Evolutionary conservation across 1,140 invertebrate species (phyloP).

Genomic region (Lasaia peninsularis): DNA sequence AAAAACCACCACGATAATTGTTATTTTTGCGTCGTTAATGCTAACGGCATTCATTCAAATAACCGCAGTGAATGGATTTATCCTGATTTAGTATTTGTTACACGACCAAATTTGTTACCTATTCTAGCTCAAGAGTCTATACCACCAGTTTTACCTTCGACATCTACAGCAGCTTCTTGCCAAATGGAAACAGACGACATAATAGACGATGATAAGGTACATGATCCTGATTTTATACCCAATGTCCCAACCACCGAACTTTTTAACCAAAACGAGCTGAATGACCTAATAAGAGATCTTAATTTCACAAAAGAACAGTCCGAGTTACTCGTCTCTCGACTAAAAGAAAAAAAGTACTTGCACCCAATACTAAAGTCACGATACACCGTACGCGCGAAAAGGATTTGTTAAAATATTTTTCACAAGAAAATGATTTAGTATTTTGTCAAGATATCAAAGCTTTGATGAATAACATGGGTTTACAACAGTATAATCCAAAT

Average conservation of each 20-base stretch:
- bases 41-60: background rate
- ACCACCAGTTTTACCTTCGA: no score
- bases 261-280: background rate
- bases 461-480: conserved; percentile 24
- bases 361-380: conserved; percentile 25
- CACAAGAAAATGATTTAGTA: conserved; percentile 26
- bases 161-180: no score
- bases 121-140: no score
- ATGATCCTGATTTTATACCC: no score
- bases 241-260: no score
- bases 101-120: no score
- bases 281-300: background rate
- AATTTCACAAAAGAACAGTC: background rate
- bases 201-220: no score
- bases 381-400: conserved; percentile 28
- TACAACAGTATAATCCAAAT: conserved; percentile 32
- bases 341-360: conserved; percentile 25
- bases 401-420: conserved; percentile 34
- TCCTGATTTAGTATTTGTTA: no score
- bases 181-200: no score
- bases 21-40: background rate
- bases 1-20: background rate
- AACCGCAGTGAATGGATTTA: no score
- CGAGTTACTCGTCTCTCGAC: background rate
- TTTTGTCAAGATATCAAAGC: conserved; percentile 42